Base-by-base conservation (phyloP, 2,888 invertebrate species). In the Trissoscelio sp. region DNA sequence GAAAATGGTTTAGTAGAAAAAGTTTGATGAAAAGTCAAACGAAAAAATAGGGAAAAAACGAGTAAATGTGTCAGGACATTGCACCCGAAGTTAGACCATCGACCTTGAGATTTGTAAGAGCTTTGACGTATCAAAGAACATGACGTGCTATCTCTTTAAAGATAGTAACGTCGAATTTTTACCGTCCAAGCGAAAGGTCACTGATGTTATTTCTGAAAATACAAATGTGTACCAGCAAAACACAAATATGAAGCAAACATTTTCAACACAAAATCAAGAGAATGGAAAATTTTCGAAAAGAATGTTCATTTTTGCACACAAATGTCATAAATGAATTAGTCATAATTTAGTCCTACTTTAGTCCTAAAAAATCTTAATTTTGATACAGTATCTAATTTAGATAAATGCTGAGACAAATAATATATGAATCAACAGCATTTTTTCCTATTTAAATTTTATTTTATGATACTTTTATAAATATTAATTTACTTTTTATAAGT, bases 101-200 rank as follows among this genome's bases (percentile, higher is more conserved):
- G 78, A 67, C 72, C 73, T 73, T 72, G 79, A 73, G 34, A 72
- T 57, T 78, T 73, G 67, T 51, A 60, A 42, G 67, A 67, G 22
- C 48, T 79, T 67, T 66, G 58, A 60, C 60, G 70, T 73, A 42
- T 58, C 73, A 60, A 62, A 57, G 55, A 39, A 60, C 37, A 60
- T 70, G 58, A 74, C 48, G 79, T 48, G 55, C 83, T 83, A 84
- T 85, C 85, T 77, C 85, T 81, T 84, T 85, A 85, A 85, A 75
- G 57, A 75, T 58, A 70, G 58, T 31, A 34, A 55, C 18, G 4
- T 9, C 20, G n/a, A 57, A 46, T 53, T 42, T 53, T 46, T 28
- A 1, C 34, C 18, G 12, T 16, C 5, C 6, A 53, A 28, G 16
- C 24, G 14, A 24, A 11, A 44, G 7, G 18, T 44, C 16, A n/a